Conservation (phyloP, 2,113 vertebrate species). For the Sialia sialis region DNA sequence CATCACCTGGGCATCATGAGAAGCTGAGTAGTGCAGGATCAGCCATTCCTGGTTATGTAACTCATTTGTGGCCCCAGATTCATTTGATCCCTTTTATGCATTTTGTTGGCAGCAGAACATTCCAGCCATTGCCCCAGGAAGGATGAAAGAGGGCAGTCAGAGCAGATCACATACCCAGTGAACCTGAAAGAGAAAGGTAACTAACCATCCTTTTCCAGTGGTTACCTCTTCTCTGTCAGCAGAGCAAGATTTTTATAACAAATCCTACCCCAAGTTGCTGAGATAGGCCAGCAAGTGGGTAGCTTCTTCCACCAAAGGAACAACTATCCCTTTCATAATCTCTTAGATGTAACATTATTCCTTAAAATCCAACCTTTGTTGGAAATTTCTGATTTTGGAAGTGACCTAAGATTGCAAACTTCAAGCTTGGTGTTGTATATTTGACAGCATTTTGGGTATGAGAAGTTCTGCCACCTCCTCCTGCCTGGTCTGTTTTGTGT, state of each 20-base stretch:
- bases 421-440: background rate
- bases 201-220: background rate
- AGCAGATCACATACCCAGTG: background rate
- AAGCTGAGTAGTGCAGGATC: background rate
- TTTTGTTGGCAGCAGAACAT: background rate
- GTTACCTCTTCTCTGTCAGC: background rate
- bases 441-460: background rate
- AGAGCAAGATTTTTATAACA: background rate
- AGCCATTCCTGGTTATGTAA: background rate
- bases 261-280: background rate
- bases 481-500: background rate
- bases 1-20: background rate
- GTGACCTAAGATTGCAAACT: background rate
- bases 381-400: background rate
- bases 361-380: background rate
- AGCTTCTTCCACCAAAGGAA: background rate
- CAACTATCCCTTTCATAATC: background rate
- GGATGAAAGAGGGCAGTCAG: background rate
- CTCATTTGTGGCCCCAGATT: background rate
- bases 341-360: background rate
- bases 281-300: background rate
- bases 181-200: slow-evolving; percentile 24
- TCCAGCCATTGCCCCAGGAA: background rate
- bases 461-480: background rate
- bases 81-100: background rate